Evolutionary conservation across 2,888 invertebrate genomes (phyloP).

Genomic region (Cephus rjabovi): DNA sequence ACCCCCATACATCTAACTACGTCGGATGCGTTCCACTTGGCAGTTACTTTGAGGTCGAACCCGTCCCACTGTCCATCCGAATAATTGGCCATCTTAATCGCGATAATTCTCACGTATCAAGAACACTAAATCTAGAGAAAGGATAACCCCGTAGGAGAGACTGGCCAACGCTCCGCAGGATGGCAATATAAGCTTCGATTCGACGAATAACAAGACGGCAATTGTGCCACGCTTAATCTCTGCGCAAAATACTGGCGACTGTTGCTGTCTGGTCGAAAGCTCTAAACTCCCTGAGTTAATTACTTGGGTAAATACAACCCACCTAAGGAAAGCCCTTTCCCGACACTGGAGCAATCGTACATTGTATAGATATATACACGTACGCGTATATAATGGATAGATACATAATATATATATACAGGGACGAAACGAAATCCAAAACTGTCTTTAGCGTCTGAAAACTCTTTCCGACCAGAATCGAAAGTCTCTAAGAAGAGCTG

Average conservation of each 20-base stretch:
- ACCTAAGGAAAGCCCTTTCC: background rate
- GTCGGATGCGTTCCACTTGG: slow-evolving; percentile 53
- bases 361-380: background rate
- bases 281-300: background rate
- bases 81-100: slow-evolving; percentile 53
- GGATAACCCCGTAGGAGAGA: background rate
- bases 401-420: background rate
- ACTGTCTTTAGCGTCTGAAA: background rate
- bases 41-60: slow-evolving; percentile 58
- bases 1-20: slow-evolving; percentile 24
- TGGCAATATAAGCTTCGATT: background rate
- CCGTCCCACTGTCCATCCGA: slow-evolving; percentile 42
- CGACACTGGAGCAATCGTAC: background rate
- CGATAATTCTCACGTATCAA: slow-evolving; percentile 40
- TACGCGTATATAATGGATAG: too few species aligned
- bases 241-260: background rate
- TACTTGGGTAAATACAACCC: background rate
- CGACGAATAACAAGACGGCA: background rate
- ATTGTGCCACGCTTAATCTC: background rate
- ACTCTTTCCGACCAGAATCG: background rate
- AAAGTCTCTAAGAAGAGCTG: background rate
- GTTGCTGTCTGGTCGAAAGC: background rate
- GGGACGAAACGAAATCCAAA: background rate
- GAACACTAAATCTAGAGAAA: background rate
- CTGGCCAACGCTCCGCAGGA: background rate